A percentile compares a stretch with the other conserved stretches of the same genome.
phyloP scores from a whole-genome alignment of 2,113 vertebrate genomes.

The Dicaeum eximium region DNA sequence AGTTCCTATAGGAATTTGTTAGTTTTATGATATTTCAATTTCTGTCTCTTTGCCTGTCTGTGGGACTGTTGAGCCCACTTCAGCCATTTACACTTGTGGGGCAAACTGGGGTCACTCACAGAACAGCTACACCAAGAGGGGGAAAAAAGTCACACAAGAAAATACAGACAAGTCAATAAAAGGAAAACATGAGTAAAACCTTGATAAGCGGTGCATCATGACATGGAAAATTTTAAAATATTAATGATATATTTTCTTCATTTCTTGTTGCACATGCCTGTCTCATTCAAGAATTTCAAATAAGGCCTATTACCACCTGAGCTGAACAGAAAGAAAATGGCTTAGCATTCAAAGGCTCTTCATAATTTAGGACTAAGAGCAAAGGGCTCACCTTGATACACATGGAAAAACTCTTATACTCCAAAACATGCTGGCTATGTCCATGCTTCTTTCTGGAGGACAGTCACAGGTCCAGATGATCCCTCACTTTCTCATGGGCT shows the following conservation, averaged over 20 bases:
- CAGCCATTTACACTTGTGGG: background rate
- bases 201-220: background rate
- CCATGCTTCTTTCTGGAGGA: background rate
- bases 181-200: background rate
- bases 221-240: background rate
- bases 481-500: background rate
- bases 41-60: background rate
- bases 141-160: background rate
- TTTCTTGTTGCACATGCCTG: background rate
- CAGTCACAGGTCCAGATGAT: background rate
- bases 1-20: background rate
- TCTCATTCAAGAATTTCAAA: background rate
- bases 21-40: background rate
- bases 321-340: fast-evolving
- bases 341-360: background rate
- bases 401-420: background rate
- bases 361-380: background rate
- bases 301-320: background rate
- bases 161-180: background rate
- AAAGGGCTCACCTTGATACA: background rate
- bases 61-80: background rate
- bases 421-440: background rate
- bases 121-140: background rate
- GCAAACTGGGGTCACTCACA: background rate
- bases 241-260: background rate